Evolutionary conservation across 2,113 vertebrate genomes (phyloP).

Genomic region (Rhineura floridana): DNA sequence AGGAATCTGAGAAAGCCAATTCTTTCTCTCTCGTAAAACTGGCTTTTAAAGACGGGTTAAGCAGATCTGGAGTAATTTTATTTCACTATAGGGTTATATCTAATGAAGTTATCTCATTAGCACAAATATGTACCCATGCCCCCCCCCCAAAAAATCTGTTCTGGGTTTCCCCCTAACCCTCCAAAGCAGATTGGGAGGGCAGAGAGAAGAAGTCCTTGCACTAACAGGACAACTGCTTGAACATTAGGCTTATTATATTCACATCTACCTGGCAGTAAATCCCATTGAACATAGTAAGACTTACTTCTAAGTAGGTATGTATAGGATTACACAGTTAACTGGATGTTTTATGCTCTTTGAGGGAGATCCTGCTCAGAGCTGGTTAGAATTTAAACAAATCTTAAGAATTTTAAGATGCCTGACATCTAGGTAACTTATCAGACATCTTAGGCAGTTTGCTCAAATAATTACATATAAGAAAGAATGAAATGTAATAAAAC

Average conservation of each 20-base stretch:
- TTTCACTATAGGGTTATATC: too few relatives aligned
- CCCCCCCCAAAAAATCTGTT: too few relatives aligned
- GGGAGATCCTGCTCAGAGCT: not conserved
- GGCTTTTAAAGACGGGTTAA: too few relatives aligned
- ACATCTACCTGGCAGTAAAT: not conserved
- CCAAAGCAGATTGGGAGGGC: too few relatives aligned
- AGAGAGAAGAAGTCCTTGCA: too few relatives aligned
- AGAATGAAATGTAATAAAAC: conserved; percentile 34
- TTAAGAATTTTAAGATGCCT: conserved; percentile 35
- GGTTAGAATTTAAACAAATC: not conserved
- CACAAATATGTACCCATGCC: too few relatives aligned
- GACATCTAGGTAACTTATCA: conserved; percentile 17
- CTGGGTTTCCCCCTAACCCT: too few relatives aligned
- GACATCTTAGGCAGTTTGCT: not conserved
- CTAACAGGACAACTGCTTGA: too few relatives aligned
- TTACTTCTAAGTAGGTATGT: not conserved
- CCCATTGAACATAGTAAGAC: not conserved
- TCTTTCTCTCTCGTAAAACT: too few relatives aligned
- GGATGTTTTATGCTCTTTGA: not conserved
- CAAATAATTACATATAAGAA: conserved; percentile 8
- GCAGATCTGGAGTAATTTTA: not conserved
- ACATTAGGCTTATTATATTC: too few relatives aligned
- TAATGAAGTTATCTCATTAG: too few relatives aligned
- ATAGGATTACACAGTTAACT: not conserved
- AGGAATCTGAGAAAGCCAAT: too few relatives aligned